Conservation (phyloP, 2,797 vertebrate genomes). For the Gephyroberyx darwinii region DNA sequence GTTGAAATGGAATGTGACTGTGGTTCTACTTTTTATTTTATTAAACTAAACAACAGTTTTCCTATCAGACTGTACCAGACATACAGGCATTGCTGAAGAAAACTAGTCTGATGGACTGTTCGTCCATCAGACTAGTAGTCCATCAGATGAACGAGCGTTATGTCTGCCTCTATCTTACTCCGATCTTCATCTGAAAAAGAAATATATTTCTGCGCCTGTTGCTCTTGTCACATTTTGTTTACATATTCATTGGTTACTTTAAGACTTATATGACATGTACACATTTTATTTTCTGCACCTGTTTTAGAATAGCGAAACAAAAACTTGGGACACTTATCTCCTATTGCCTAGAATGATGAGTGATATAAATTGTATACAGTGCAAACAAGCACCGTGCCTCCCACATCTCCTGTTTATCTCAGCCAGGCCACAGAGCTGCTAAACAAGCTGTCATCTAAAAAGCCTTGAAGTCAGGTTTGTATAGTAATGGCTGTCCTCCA, state of each 20-base stretch:
- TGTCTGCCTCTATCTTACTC: slow-evolving; percentile 48
- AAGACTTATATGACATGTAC: neutral
- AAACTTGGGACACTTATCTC: slow-evolving; percentile 8
- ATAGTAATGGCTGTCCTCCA: slow-evolving; percentile 50
- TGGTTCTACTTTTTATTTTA: slow-evolving; percentile 36
- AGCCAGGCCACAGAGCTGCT: slow-evolving; percentile 39
- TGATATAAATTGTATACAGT: slow-evolving; percentile 51
- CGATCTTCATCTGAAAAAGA: slow-evolving; percentile 7
- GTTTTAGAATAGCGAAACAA: slow-evolving; percentile 6
- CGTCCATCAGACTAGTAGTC: too few species aligned
- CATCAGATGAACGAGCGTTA: slow-evolving; percentile 59
- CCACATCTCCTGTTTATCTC: slow-evolving; percentile 67
- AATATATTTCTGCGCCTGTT: neutral
- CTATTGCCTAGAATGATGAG: slow-evolving; percentile 4
- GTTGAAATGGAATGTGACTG: slow-evolving; percentile 27
- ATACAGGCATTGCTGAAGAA: slow-evolving; percentile 25
- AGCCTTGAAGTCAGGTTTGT: slow-evolving; percentile 57
- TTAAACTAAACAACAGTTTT: slow-evolving; percentile 21
- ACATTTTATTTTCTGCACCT: slow-evolving; percentile 1
- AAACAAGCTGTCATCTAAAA: slow-evolving; percentile 53
- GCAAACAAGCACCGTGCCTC: slow-evolving; percentile 1
- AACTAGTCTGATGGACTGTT: slow-evolving; percentile 22
- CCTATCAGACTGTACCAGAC: slow-evolving; percentile 14
- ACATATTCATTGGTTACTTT: slow-evolving; percentile 19
- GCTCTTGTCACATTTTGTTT: slow-evolving; percentile 8